These are phyloP conservation scores for Oxygymnocypris stewartii DNA, from an alignment of 2,113 vertebrate species.

Conservation along the genomic window DNA sequence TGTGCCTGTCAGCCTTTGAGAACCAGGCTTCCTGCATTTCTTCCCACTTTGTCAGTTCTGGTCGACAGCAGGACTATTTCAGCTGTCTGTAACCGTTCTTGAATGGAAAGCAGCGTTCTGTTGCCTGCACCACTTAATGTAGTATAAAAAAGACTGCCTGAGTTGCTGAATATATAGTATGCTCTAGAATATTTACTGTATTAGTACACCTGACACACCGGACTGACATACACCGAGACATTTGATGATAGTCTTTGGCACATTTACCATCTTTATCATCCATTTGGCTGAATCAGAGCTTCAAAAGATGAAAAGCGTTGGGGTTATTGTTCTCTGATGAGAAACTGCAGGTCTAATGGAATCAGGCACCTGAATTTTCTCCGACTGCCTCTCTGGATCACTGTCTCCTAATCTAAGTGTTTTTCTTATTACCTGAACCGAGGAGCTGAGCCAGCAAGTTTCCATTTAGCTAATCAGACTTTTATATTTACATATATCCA, in stretches of 20 bases:
- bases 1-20: slow-evolving; percentile 58
- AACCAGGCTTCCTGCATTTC: slow-evolving; percentile 42
- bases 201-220: background rate
- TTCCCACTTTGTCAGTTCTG: slow-evolving; percentile 55
- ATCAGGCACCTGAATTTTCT: slow-evolving; percentile 22
- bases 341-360: slow-evolving; percentile 31
- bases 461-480: slow-evolving; percentile 60
- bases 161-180: background rate
- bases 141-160: background rate
- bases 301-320: slow-evolving; percentile 19
- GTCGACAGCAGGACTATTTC: slow-evolving; percentile 55
- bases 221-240: slow-evolving; percentile 10
- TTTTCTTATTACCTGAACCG: background rate
- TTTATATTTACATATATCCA: slow-evolving; percentile 59
- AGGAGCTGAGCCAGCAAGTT: slow-evolving; percentile 44
- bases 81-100: slow-evolving; percentile 50
- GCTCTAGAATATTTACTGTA: background rate
- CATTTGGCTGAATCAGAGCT: slow-evolving; percentile 32
- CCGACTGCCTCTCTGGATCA: background rate
- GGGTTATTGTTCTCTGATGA: slow-evolving; percentile 14
- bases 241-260: slow-evolving; percentile 12
- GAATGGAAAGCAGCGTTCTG: background rate
- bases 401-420: slow-evolving; percentile 33
- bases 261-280: slow-evolving; percentile 22
- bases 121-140: background rate